phyloP scores from a whole-genome alignment of 2,113 vertebrate species.

The Colaptes auratus region DNA sequence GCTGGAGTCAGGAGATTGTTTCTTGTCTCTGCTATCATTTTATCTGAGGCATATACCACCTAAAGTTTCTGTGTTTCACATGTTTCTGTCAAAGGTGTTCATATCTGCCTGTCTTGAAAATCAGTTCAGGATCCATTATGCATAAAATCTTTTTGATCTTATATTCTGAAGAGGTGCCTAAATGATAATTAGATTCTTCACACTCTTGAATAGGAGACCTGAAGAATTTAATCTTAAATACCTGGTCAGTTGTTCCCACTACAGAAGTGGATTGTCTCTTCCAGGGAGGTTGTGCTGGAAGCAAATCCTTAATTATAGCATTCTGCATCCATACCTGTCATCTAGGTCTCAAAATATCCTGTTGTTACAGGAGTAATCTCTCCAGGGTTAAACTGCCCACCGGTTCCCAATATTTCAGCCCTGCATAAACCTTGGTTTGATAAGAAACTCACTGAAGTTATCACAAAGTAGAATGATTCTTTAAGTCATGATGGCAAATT shows the following conservation, averaged over 20 bases:
- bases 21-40: neutral
- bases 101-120: neutral
- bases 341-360: neutral
- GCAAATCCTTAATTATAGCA: neutral
- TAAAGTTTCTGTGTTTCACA: neutral
- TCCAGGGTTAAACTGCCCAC: neutral
- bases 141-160: rapidly evolving
- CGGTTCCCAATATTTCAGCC: neutral
- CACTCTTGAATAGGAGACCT: neutral
- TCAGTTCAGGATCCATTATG: neutral
- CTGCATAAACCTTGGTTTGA: neutral
- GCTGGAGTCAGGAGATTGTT: neutral
- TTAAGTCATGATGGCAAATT: neutral
- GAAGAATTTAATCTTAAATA: neutral
- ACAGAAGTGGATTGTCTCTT: rapidly evolving
- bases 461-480: neutral
- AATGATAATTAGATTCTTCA: neutral
- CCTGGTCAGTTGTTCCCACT: neutral
- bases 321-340: neutral
- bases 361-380: neutral
- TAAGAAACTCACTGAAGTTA: neutral
- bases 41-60: neutral
- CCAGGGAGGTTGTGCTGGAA: neutral
- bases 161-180: neutral
- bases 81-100: neutral